Evolutionary conservation across 2,888 invertebrate genomes (phyloP), one percentile per base, ranked within the genome.

Genomic region (Arenicola marina): DNA sequence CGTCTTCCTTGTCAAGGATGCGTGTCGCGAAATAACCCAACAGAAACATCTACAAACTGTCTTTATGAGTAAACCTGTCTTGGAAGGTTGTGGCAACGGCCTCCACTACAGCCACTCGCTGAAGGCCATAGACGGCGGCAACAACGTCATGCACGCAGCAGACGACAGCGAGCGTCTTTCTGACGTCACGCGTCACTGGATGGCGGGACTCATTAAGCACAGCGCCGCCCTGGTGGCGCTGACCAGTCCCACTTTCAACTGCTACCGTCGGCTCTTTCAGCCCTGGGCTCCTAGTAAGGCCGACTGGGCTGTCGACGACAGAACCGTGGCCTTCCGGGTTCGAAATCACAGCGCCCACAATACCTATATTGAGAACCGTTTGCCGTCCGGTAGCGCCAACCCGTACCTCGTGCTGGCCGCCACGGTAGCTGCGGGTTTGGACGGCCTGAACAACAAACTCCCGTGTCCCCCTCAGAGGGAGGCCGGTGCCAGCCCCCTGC

Each of bases 51-150:
- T 45, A 7, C 18, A 53, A 38, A 63, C 65, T 4, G 62, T 56
- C 11, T 72, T 73, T 68, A 72, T 72, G 72, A 57, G 63, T 28
- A 51, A 58, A 32, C 62, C 66, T 4, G 11, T 44, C 46, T 24
- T 43, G 15, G 44, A 48, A 1, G 26, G 38, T n/a, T 51, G 55
- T 1, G 54, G 57, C 4, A 68, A 63, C 57, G 66, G 61, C 3
- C 46, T 62, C 4, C 72, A 72, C 57, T 65, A 59, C 59, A 72
- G 72, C 62, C 65, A 65, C 33, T 72, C 71, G 11, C 62, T 72
- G 26, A 65, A 65, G 67, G 32, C 53, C 33, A 38, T n/a, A n/a
- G n/a, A 15, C 21, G 54, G 33, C 15, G 51, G 43, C 2, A 44
- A 65, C 28, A 68, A 64, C 43, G 58, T 56, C 15, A 63, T 71